These are phyloP conservation scores for Petromus typicus DNA, from an alignment of 2,113 vertebrate species.

Conservation along the genomic window DNA sequence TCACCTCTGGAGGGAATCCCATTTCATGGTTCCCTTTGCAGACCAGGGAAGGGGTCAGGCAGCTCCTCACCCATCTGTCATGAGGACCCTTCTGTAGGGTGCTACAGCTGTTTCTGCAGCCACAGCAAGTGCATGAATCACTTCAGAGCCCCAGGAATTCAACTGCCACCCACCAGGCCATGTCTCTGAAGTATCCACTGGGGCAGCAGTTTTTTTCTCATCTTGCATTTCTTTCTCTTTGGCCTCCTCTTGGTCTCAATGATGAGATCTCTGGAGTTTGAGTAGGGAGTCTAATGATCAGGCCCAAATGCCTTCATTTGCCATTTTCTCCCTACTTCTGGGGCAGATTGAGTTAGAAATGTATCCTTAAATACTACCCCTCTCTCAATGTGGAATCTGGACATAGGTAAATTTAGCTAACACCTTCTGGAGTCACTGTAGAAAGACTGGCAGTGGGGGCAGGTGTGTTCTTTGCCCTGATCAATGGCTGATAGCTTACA, in stretches of 20 bases:
- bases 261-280: neutral
- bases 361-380: neutral
- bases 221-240: neutral
- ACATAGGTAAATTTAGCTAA: neutral
- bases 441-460: neutral
- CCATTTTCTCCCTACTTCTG: neutral
- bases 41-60: no score
- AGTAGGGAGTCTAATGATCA: neutral
- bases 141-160: neutral
- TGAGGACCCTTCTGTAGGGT: neutral
- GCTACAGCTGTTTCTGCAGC: neutral
- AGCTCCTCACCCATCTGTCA: neutral
- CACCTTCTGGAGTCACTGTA: neutral
- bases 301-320: neutral
- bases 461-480: neutral
- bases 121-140: neutral
- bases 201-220: neutral
- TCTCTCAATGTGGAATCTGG: neutral
- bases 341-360: neutral
- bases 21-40: no score
- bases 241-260: neutral
- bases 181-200: neutral
- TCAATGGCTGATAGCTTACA: neutral
- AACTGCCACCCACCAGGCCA: neutral
- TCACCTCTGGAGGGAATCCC: no score